These are phyloP conservation scores for Stratiomys singularior DNA, from an alignment of 2,888 invertebrate species.

Conservation along the genomic window DNA sequence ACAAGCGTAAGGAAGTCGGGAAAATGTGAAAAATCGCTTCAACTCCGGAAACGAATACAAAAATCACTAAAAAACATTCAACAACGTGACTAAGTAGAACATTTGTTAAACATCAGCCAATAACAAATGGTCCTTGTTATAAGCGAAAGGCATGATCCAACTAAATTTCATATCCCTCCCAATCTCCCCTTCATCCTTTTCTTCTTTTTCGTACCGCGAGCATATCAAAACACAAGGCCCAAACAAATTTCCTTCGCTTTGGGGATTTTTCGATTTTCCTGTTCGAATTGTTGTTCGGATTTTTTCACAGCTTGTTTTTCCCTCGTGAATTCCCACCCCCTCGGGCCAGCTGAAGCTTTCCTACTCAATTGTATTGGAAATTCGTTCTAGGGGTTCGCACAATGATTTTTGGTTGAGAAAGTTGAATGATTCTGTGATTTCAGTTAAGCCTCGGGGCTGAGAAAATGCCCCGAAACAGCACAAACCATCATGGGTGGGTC, in stretches of 20 bases:
- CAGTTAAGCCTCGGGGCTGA: neutral
- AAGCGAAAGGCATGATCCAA: conserved; percentile 13
- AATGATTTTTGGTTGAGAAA: conserved; percentile 19
- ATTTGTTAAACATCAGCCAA: conserved; percentile 47
- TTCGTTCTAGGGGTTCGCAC: neutral
- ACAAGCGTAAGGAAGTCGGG: neutral
- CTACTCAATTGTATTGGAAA: conserved; percentile 20
- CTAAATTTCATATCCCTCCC: neutral
- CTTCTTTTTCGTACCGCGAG: neutral
- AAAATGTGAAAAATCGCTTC: conserved; percentile 4
- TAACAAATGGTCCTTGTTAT: conserved; percentile 44
- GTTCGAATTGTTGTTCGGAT: conserved; percentile 16
- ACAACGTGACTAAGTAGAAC: conserved; percentile 44
- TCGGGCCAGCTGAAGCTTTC: no score
- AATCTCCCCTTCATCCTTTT: neutral
- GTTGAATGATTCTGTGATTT: conserved; percentile 12
- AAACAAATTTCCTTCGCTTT: conserved; percentile 25
- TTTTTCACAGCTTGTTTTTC: neutral
- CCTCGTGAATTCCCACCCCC: neutral
- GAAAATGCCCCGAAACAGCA: neutral
- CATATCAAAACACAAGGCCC: conserved; percentile 12
- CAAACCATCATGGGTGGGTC: no score
- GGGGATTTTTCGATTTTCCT: conserved; percentile 18
- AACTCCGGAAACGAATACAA: conserved; percentile 1
- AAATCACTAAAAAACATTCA: conserved; percentile 44